These are phyloP conservation scores for Caenorhabditis inopinata DNA, from an alignment of 1,140 invertebrate genomes.

Conservation along the genomic window DNA sequence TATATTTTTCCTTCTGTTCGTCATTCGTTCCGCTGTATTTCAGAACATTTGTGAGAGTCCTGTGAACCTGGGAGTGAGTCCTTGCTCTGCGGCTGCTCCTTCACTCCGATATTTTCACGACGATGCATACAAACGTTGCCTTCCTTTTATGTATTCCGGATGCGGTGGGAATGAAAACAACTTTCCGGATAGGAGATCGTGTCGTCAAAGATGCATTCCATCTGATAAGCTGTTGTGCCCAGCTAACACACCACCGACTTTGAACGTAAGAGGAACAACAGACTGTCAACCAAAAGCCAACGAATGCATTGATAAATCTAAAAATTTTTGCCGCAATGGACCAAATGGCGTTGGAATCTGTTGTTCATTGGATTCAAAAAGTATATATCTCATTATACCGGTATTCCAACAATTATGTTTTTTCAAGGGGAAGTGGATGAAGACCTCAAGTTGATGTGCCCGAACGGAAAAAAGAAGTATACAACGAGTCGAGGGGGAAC, in stretches of 20 bases:
- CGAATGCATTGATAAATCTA: background rate
- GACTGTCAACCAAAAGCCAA: background rate
- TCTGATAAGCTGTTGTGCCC: background rate
- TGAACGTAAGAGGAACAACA: background rate
- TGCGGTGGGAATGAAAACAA: slow-evolving; percentile 3
- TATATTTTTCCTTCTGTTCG: background rate
- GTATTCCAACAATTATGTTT: no score
- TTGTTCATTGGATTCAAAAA: background rate
- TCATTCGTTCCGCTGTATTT: background rate
- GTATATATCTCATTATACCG: background rate
- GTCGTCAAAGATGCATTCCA: background rate
- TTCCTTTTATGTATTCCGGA: background rate
- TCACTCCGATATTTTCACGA: background rate
- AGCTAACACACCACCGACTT: background rate
- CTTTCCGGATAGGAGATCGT: background rate
- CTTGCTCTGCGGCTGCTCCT: background rate
- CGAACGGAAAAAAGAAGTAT: background rate
- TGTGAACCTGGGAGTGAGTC: background rate
- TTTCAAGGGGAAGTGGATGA: background rate
- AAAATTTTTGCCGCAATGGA: background rate
- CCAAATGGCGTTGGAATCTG: background rate
- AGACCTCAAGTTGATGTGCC: background rate
- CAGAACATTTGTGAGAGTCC: background rate
- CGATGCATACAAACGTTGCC: background rate
- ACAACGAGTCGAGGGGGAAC: background rate